Base-by-base conservation (phyloP, 1,140 invertebrate genomes). In the Pseudomyrmex pallidus region DNA sequence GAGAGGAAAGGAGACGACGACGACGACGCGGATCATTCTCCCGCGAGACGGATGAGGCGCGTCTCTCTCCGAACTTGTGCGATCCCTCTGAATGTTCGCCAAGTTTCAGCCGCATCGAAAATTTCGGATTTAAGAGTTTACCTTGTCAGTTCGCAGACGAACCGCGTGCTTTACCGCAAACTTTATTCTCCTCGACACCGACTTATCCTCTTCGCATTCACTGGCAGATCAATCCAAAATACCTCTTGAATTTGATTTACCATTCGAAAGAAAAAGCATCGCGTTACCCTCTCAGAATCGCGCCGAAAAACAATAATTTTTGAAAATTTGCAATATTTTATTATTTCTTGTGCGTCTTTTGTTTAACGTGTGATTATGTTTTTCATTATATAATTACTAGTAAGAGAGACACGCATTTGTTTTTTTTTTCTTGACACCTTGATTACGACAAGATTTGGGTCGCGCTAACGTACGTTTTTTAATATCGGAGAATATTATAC, bases 101-200 rank as follows among this genome's bases (percentile, higher is more conserved):
- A 67, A 72, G 13, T 80, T 80, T 80, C 54, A 80, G 46, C 20
- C 17, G 76, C 66, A 80, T 80, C 22, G 66, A 44, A 80, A 80
- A 80, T 80, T 80, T 80, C 54, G 76, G 66, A 80, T 80, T 80
- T 80, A 80, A 78, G 66, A 80, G 76, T 70, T 80, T 56, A 66
- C 46, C 66, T 20, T 72, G 76, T 80, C 76, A 61, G 54, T 48
- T 59, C 15, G 76, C 8, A 12, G 15, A 8, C 9, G 13, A 67
- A 15, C 22, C 3, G 74, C 63, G 35, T 35, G 35, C 35, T 5
- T 77, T 67, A n/a, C 63, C 74, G 54, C 48, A 77, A 80, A 80
- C 64, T 80, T 80, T 80, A 59, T 50, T 61, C 13, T 17, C 48
- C 13, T 12, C 22, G 64, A 70, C 66, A 70, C 64, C 54, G 56